Conservation (phyloP, 2,113 vertebrate genomes). For the Tychaedon coryphoeus region DNA sequence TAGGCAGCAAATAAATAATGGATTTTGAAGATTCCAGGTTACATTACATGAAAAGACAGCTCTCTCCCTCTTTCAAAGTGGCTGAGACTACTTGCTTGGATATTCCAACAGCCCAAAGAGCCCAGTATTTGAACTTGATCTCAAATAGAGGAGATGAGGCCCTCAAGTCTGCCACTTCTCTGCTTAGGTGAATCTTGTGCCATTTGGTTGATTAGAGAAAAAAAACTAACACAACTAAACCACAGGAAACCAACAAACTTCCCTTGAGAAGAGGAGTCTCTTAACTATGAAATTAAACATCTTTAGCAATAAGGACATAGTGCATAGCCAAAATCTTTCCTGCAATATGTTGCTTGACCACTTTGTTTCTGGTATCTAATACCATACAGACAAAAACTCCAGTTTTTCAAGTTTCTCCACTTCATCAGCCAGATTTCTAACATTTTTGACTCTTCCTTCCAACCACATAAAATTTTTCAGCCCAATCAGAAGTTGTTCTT, state of each 20-base stretch:
- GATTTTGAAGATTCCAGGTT: neutral
- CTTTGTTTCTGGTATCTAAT: neutral
- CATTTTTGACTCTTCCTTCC: neutral
- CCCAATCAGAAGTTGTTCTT: neutral
- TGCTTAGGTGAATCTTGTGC: neutral
- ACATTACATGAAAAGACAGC: neutral
- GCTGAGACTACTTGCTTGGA: neutral
- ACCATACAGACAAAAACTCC: neutral
- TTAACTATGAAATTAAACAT: neutral
- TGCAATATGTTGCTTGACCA: neutral
- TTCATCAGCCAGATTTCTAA: neutral
- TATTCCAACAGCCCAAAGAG: neutral
- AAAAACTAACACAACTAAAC: neutral
- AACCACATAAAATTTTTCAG: neutral
- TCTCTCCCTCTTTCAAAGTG: neutral
- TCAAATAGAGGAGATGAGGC: neutral
- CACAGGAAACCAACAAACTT: neutral
- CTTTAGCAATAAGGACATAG: neutral
- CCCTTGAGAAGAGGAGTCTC: neutral
- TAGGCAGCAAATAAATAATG: neutral
- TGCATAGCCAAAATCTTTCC: neutral
- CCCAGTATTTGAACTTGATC: neutral
- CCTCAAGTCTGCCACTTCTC: neutral
- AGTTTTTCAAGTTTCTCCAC: neutral
- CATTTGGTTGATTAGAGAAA: neutral